Conservation (phyloP, 2,888 invertebrate species). For the Steromphala cineraria region DNA sequence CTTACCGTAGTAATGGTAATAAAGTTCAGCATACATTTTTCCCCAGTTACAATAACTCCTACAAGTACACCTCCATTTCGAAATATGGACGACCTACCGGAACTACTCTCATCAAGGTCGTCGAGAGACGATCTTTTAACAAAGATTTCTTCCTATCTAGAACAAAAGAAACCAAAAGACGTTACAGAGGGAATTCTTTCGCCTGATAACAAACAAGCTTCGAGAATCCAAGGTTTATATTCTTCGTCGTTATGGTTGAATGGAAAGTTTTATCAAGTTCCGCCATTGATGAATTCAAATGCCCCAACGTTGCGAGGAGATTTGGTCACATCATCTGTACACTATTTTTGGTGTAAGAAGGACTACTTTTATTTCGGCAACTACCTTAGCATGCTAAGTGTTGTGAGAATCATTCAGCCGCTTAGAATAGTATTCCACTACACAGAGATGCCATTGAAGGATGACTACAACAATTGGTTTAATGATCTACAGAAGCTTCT, state of each 20-base stretch:
- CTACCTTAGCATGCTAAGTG: conserved; percentile 56
- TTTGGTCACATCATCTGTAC: conserved; percentile 38
- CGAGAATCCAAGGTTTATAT: no score
- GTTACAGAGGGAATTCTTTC: no score
- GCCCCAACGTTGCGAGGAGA: conserved; percentile 9
- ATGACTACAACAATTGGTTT: conserved; percentile 52
- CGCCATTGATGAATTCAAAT: background rate
- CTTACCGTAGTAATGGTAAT: no score
- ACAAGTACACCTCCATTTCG: no score
- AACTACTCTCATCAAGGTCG: no score
- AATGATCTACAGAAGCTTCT: conserved; percentile 50
- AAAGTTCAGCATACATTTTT: no score
- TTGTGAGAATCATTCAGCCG: conserved; percentile 49
- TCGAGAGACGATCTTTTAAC: no score
- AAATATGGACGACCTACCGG: no score
- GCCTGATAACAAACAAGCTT: no score
- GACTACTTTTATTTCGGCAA: conserved; percentile 59
- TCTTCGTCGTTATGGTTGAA: background rate
- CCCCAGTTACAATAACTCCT: no score
- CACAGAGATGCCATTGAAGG: conserved; percentile 42
- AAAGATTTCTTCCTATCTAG: no score
- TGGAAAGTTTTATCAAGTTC: background rate
- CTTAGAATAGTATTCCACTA: conserved; percentile 53
- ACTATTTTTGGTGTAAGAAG: conserved; percentile 60
- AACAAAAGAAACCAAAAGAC: no score